Evolutionary conservation across 2,113 vertebrate species (phyloP).

Genomic region (Hemiscyllium ocellatum): DNA sequence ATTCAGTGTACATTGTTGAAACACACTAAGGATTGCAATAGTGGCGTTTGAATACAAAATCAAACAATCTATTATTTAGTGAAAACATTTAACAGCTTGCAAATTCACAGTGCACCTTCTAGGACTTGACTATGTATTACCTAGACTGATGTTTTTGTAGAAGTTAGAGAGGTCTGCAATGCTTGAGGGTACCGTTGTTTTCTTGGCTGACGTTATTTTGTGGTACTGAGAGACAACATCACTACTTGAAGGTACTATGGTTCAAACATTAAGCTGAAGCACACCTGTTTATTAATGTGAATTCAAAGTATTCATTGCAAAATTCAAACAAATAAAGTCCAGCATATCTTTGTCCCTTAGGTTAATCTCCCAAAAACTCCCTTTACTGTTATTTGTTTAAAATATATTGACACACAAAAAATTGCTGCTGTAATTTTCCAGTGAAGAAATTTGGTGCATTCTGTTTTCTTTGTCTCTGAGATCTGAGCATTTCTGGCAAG

Average conservation of each 20-base stretch:
- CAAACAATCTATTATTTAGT: neutral
- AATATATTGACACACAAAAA: neutral
- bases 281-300: neutral
- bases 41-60: neutral
- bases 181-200: neutral
- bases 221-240: too few species aligned
- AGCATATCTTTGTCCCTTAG: neutral
- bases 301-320: neutral
- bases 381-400: neutral
- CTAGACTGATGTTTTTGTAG: neutral
- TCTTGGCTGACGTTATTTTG: too few species aligned
- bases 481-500: too few species aligned
- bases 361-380: neutral
- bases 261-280: neutral
- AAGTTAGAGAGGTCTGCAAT: neutral
- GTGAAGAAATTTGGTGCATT: neutral
- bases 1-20: neutral
- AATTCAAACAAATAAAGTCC: neutral
- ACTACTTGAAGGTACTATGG: neutral
- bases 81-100: neutral
- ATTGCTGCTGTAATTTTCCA: too few species aligned
- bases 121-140: neutral
- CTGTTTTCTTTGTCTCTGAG: too few species aligned
- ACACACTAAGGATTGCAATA: neutral
- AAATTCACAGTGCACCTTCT: neutral